Percentiles rank a stretch among this genome's conserved stretches.
Evolutionary conservation across 2,113 vertebrate species (phyloP).

Genomic region (Illadopsis cleaveri): DNA sequence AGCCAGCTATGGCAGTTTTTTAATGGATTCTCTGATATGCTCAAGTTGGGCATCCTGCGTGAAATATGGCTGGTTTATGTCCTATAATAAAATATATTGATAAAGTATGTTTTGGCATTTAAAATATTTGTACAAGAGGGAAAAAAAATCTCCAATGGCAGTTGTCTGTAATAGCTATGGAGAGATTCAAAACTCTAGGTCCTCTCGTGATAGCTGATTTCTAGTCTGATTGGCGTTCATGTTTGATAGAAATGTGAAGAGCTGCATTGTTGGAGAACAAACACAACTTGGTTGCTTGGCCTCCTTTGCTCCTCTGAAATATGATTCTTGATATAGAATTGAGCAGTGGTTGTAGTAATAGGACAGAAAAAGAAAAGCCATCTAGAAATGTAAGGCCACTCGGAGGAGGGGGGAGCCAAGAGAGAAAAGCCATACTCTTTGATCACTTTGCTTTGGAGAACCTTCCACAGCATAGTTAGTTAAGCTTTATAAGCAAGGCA

Average conservation of each 20-base stretch:
- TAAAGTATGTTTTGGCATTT: neutral
- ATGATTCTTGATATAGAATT: neutral
- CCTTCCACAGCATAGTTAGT: neutral
- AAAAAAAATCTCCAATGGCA: neutral
- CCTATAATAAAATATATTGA: neutral
- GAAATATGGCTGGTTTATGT: neutral
- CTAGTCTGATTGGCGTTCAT: neutral
- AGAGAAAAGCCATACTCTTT: neutral
- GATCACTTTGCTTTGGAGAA: neutral
- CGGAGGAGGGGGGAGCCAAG: neutral
- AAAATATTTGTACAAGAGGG: neutral
- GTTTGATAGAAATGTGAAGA: neutral
- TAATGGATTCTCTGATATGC: neutral
- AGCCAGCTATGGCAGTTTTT: neutral
- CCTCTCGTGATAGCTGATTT: neutral
- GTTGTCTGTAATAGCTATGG: neutral
- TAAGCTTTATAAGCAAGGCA: neutral
- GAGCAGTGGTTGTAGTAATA: neutral
- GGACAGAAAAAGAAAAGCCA: neutral
- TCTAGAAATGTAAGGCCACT: neutral
- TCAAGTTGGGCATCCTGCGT: neutral
- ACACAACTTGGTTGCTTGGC: neutral
- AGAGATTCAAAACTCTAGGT: neutral
- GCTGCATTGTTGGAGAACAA: neutral
- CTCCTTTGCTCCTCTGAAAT: neutral